Conservation (phyloP, 2,797 vertebrate genomes). For the Agapornis canus region DNA sequence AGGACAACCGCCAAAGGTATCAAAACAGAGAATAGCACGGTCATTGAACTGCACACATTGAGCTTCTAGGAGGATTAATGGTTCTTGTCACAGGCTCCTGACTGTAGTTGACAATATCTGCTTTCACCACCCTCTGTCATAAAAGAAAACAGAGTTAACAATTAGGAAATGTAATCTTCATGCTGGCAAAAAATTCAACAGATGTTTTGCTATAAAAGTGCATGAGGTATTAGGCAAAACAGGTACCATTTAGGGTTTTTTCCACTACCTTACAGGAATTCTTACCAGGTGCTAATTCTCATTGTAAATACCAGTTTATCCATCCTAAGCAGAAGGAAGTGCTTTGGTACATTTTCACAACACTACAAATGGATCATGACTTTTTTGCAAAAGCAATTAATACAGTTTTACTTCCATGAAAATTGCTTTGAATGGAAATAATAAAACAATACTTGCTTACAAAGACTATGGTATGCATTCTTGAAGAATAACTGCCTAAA, state of each 20-base stretch:
- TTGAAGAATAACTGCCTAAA: neutral
- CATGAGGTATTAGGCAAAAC: neutral
- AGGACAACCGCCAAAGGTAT: conserved; percentile 2
- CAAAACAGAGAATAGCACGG: neutral
- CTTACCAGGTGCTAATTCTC: neutral
- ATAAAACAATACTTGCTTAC: neutral
- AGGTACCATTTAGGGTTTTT: neutral
- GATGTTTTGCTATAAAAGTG: conserved; percentile 1
- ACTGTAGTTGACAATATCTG: conserved; percentile 99
- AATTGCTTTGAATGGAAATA: neutral
- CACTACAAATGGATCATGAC: neutral
- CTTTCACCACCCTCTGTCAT: conserved; percentile 93
- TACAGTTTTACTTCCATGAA: neutral
- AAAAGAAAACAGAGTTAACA: conserved; percentile 69
- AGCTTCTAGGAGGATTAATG: conserved; percentile 90
- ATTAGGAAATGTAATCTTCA: conserved; percentile 32
- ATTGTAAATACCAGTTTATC: neutral
- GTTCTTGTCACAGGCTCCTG: conserved; percentile 91
- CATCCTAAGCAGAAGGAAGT: neutral
- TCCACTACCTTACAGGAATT: neutral
- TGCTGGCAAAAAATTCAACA: conserved; percentile 17
- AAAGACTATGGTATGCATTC: neutral
- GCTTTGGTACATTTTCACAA: neutral
- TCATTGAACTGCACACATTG: conserved; percentile 97
- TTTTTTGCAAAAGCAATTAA: neutral